Base-by-base conservation (phyloP, 1,140 invertebrate species). In the Hyles euphorbiae region DNA sequence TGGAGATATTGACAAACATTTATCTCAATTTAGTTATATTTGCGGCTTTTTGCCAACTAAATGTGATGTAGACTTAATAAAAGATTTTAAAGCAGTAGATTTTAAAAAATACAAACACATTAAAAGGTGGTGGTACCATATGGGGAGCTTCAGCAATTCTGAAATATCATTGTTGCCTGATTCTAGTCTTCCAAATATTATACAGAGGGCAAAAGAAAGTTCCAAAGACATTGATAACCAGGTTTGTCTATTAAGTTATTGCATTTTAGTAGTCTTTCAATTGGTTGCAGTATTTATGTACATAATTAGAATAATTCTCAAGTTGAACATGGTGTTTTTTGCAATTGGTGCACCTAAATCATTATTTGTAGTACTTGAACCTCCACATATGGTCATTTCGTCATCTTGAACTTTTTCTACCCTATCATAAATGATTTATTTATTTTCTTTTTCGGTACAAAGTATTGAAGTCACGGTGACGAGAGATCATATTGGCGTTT, bases 111-210 rank as follows among this genome's bases (percentile, higher is more conserved):
- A 86, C 76, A 51, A 89, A 71, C 70, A 92, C 66, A 72, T 93
- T 58, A 86, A 80, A 71, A 88, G 92, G 78, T 93, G 92, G 92
- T 91, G 87, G 76, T 69, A 79, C 78, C 91, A 93, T 81, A 91
- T 93, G 74, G 76, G 84, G 77, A 92, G 90, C 78, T 93, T 90
- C 77, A 87, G 82, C 71, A 67, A 72, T 51, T 74, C 70, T 54
- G 91, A 93, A 78, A 83, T 83, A 67, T 61, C 66, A 66, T 67
- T 70, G 61, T 90, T 91, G 68, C 78, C 85, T 62, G 65, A 63
- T 64, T 65, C 59, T 63, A 43, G 60, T 60, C 60, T 66, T 65
- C 68, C 75, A 66, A 62, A 73, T 60, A 58, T 60, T 51, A 71
- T 76, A 57, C 63, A 61, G 59, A 68, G 67, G 67, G 61, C 65